Evolutionary conservation across 2,797 vertebrate species (phyloP).

Genomic region (Hemitrygon akajei): DNA sequence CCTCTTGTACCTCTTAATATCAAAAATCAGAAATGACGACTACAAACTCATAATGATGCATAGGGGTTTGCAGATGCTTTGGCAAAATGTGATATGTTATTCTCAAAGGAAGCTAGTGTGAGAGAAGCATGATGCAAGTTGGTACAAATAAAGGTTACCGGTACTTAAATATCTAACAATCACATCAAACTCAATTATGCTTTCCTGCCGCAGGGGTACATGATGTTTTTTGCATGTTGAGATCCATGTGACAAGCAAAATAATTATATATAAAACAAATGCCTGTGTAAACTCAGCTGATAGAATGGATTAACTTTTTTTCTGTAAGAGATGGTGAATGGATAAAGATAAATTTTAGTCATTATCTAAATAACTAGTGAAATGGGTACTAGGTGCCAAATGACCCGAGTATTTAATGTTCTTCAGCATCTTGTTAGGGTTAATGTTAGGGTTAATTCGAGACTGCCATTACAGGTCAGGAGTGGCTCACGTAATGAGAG

Average conservation of each 20-base stretch:
- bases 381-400: neutral
- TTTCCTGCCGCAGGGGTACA: neutral
- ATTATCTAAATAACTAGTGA: neutral
- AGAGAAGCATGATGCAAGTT: neutral
- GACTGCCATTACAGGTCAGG: no score
- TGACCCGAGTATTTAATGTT: neutral
- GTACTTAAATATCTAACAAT: neutral
- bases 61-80: neutral
- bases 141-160: neutral
- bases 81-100: neutral
- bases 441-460: no score
- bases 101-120: neutral
- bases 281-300: neutral
- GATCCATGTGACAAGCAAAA: no score
- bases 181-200: neutral
- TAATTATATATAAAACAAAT: no score
- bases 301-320: neutral
- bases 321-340: neutral
- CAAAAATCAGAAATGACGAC: neutral
- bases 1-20: neutral
- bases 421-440: no score
- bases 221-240: no score
- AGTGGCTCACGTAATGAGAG: no score
- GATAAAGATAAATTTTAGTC: neutral
- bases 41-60: neutral